phyloP scores from a whole-genome alignment of 2,797 vertebrate genomes.

The Enteromius thamalakanensis region DNA sequence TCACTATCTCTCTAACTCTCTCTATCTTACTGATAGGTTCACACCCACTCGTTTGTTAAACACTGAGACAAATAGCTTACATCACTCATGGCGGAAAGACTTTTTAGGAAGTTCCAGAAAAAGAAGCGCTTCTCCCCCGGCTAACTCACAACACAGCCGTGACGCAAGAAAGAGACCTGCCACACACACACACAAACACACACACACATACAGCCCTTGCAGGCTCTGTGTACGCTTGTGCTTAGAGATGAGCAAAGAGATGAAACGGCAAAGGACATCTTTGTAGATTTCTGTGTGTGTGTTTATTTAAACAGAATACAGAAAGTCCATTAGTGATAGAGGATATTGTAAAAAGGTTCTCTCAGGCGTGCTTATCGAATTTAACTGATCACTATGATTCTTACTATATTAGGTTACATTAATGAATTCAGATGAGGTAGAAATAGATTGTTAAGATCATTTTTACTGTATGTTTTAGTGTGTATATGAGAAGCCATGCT shows the following conservation, averaged over 20 bases:
- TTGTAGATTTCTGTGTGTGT: slow-evolving; percentile 18
- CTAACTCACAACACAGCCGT: slow-evolving; percentile 49
- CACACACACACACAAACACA: slow-evolving; percentile 68
- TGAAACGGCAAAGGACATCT: slow-evolving; percentile 7
- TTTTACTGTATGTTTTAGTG: neutral
- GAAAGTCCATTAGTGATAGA: slow-evolving; percentile 19
- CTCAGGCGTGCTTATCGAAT: neutral
- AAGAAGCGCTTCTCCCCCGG: slow-evolving; percentile 64
- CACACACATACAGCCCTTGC: slow-evolving; percentile 68
- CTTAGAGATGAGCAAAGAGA: slow-evolving; percentile 10
- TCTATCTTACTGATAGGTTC: slow-evolving; percentile 63
- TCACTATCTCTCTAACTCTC: slow-evolving; percentile 52
- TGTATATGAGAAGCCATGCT: neutral
- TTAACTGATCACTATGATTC: slow-evolving; percentile 10
- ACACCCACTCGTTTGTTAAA: slow-evolving; percentile 75
- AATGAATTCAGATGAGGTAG: neutral
- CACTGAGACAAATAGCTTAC: slow-evolving; percentile 77
- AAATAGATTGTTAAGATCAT: neutral
- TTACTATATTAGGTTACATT: neutral
- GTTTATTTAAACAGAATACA: slow-evolving; percentile 21
- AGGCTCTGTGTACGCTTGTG: slow-evolving; percentile 39
- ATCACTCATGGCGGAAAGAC: slow-evolving; percentile 73
- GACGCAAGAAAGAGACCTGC: slow-evolving; percentile 53
- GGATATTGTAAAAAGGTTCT: neutral
- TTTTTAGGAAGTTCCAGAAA: slow-evolving; percentile 71